phyloP scores from a whole-genome alignment of 2,888 invertebrate genomes.

The Trilocha varians region DNA sequence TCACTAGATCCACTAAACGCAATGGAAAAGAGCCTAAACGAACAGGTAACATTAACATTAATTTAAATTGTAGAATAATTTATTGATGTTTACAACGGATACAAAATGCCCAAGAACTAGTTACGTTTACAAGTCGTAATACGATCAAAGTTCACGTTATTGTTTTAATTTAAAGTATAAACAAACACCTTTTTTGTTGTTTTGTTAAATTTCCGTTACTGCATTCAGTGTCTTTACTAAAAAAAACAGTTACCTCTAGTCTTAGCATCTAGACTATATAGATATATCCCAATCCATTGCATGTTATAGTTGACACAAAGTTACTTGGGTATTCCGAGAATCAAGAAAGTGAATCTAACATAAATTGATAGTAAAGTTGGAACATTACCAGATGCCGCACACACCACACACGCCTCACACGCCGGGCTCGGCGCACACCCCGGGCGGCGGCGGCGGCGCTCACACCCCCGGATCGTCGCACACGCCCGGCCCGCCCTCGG shows the following conservation, averaged over 20 bases:
- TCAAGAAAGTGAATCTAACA: background rate
- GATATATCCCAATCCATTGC: no score
- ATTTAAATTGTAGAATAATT: conserved; percentile 3
- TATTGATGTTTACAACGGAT: no score
- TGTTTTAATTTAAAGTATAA: no score
- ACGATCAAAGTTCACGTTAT: no score
- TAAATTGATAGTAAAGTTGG: background rate
- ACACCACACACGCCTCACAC: conserved; percentile 82
- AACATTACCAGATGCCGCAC: conserved; percentile 76
- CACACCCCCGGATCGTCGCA: conserved; percentile 82
- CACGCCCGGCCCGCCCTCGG: conserved; percentile 86
- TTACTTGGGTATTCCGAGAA: background rate
- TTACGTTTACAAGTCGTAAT: no score
- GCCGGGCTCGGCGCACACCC: conserved; percentile 85
- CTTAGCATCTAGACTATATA: no score
- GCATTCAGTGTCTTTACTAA: no score
- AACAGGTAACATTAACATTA: conserved; percentile 84
- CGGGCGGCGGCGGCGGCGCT: conserved; percentile 78
- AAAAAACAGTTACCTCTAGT: no score
- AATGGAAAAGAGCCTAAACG: conserved; percentile 93
- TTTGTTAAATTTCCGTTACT: no score
- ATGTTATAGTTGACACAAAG: no score
- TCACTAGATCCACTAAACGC: conserved; percentile 93
- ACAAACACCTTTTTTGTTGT: no score
- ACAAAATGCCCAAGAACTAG: no score